Base-by-base conservation (phyloP, 1,140 invertebrate genomes). In the Zaprionus camerounensis region DNA sequence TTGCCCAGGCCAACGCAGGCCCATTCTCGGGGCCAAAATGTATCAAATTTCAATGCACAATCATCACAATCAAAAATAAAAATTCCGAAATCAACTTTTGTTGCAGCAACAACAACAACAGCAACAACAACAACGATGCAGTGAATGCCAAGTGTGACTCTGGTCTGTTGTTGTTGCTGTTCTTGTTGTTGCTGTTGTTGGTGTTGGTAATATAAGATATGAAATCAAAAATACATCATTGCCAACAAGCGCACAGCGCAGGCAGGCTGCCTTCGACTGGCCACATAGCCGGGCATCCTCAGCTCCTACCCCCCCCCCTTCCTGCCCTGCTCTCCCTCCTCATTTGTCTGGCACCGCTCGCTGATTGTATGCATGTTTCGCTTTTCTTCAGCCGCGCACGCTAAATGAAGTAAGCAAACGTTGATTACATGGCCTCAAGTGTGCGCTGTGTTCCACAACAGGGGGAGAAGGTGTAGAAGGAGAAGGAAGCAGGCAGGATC, bases 161-260 rank as follows among this genome's bases (percentile, higher is more conserved):
- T 58, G 67, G 7, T 51, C 46, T 7, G 44, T 62, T 46, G 44
- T 9, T 17, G 44, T 11, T 49, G 44, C 7, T 64, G 68, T 34
- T 69, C 22, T 13, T 62, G 72, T 20, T 74, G 68, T 11, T 63
- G 51, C 34, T 65, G 69, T 55, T 46, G 74, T 17, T 64, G 84
- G 83, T 90, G 85, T 90, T 90, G 86, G 85, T 90, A 90, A 90
- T 90, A 90, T 90, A 90, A 90, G 85, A 90, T 90, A 90, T 86
- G 86, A 90, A 90, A 90, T 90, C 85, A 90, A 90, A 90, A 90
- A 90, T 90, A 90, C 85, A 90, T 90, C 85, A 90, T 90, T 90
- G 85, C 79, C 86, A 90, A 90, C 85, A 90, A 90, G 85, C n/a
- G n/a, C 86, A 67, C 71, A 82, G 38, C 41, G 26, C 31, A 67